Evolutionary conservation across 2,797 vertebrate genomes (phyloP), one percentile per base, ranked within the genome.

Genomic region (Pangasius larnaudii): DNA sequence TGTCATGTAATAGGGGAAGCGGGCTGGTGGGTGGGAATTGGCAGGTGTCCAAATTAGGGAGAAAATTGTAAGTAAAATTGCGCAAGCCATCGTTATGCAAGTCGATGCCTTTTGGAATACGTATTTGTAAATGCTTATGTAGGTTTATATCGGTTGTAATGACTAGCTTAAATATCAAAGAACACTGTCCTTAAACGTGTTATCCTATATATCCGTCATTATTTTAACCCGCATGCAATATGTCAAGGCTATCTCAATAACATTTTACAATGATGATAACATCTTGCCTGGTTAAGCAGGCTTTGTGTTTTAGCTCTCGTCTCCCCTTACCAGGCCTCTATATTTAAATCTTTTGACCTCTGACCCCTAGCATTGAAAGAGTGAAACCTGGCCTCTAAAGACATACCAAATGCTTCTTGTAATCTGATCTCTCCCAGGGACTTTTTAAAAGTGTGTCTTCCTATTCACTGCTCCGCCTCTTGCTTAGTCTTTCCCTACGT

Each of bases 331-430:
- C 75, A 67, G 53, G 75, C 46, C 36, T 86, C 27, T 88, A 74
- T 30, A 88, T 77, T 72, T 88, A 89, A 86, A 49, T 80, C 77
- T 75, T 89, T 84, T 88, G 89, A 87, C 72, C 79, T 87, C 51
- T 89, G 58, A 86, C 72, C 51, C 61, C 51, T 84, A 19, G 36
- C 42, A 74, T 30, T 83, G 86, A 88, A 84, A 85, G 85, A 88
- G 39, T 59, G 56, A 84, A 72, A 69, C 78, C 30, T 84, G 36
- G 65, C 13, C 72, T 86, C 39, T 56, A 75, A 75, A 84, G 80
- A 86, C 24, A 51, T 88, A 85, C 82, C 71, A 56, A 67, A 82
- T 61, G 58, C 65, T 49, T 85, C 51, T 71, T 71, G n/a, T 84
- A 87, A 91, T 85, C 85, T n/a, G 58, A 86, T 82, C 85, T 88